These are phyloP conservation scores for Drosophila saltans DNA, from an alignment of 1,140 invertebrate genomes.

Conservation along the genomic window DNA sequence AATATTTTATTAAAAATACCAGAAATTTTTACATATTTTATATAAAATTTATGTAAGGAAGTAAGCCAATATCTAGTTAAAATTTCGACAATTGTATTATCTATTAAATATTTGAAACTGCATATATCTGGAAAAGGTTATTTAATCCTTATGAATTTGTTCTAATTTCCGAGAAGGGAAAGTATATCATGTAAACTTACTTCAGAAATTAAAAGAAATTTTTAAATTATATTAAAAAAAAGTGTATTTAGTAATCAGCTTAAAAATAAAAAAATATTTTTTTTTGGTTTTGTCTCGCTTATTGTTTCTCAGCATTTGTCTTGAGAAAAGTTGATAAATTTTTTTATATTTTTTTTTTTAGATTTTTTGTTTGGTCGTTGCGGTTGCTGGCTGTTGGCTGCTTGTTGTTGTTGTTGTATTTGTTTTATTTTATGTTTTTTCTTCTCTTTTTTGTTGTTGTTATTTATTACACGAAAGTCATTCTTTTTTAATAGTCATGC, in stretches of 20 bases:
- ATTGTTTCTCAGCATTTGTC: slow-evolving; percentile 49
- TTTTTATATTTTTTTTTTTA: slow-evolving; percentile 29
- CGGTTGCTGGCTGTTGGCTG: slow-evolving; percentile 31
- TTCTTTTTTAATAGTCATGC: slow-evolving; percentile 80
- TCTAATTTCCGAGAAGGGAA: too few relatives aligned
- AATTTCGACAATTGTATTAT: too few relatives aligned
- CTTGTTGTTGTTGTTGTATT: slow-evolving; percentile 37
- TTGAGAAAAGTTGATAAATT: slow-evolving; percentile 38
- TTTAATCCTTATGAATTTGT: too few relatives aligned
- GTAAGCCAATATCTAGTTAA: too few relatives aligned
- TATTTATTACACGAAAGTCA: slow-evolving; percentile 80
- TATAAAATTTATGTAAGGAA: too few relatives aligned
- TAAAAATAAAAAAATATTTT: not conserved
- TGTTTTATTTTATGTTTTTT: slow-evolving; percentile 16
- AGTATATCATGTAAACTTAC: too few relatives aligned
- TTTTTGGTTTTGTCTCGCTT: slow-evolving; percentile 11
- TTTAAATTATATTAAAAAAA: not conserved
- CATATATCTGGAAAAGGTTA: too few relatives aligned
- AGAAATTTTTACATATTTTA: too few relatives aligned
- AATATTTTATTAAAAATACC: too few relatives aligned
- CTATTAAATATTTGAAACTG: too few relatives aligned
- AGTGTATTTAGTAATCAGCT: slow-evolving; percentile 34
- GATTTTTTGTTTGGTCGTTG: slow-evolving; percentile 53
- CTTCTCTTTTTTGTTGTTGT: slow-evolving; percentile 31
- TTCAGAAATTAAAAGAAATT: not conserved